These are phyloP conservation scores for Anas flavirostris DNA, from an alignment of 2,797 vertebrate species.

Conservation along the genomic window DNA sequence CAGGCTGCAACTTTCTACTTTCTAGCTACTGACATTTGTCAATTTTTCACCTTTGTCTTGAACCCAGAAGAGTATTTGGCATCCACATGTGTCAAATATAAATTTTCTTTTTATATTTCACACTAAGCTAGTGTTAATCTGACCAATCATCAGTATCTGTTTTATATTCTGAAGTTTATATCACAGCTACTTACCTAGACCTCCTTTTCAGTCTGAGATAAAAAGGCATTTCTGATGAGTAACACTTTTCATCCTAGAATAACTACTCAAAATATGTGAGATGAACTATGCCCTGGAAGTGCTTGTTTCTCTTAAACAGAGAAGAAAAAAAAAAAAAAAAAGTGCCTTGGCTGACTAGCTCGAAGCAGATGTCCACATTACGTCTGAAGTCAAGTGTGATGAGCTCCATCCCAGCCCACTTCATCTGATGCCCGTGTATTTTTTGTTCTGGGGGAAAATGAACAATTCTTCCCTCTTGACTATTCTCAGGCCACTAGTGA, in stretches of 20 bases:
- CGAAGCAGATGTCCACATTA: neutral
- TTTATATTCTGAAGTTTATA: neutral
- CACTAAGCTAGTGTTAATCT: neutral
- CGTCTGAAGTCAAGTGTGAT: neutral
- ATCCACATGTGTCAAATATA: neutral
- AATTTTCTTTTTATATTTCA: neutral
- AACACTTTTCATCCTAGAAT: neutral
- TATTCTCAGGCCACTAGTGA: neutral
- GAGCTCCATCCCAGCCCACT: neutral
- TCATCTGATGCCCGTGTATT: neutral
- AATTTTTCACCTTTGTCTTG: neutral
- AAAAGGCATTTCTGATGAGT: neutral
- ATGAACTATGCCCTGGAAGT: neutral
- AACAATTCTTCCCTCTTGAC: neutral
- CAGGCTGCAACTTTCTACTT: neutral
- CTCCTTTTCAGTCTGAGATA: neutral
- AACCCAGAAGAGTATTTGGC: neutral
- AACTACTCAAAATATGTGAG: neutral
- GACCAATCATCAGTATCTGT: neutral
- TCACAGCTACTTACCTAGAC: neutral
- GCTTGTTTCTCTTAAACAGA: neutral
- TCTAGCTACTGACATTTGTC: neutral
- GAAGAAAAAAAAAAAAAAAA: no score
- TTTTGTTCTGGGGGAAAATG: neutral
- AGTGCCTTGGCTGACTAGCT: neutral